Conservation (phyloP, 2,113 vertebrate genomes). For the Puntigrus tetrazona region DNA sequence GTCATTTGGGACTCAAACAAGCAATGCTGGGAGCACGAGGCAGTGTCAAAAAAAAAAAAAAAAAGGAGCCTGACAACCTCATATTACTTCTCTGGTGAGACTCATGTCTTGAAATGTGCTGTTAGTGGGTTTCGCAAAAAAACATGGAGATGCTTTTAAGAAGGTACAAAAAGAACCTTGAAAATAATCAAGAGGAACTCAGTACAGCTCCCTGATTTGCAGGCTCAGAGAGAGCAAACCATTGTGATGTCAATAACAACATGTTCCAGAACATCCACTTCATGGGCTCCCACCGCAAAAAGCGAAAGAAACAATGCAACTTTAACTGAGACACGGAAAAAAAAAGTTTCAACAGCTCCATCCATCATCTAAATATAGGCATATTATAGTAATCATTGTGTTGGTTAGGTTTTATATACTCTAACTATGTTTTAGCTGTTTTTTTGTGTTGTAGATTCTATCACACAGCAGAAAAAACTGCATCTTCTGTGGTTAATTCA, state of each 20-base stretch:
- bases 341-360: not conserved
- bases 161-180: not conserved
- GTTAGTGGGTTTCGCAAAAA: not conserved
- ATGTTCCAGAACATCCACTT: not conserved
- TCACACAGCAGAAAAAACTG: constrained; percentile 10
- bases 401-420: too few species aligned
- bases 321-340: not conserved
- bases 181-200: not conserved
- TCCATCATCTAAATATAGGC: not conserved
- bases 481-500: not conserved
- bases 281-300: not conserved
- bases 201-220: not conserved
- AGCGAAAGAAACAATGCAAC: not conserved
- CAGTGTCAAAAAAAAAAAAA: not conserved
- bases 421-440: too few species aligned
- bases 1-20: not conserved
- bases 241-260: not conserved
- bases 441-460: not conserved
- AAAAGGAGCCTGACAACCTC: not conserved
- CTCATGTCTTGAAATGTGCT: not conserved
- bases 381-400: too few species aligned
- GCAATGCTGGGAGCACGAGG: not conserved
- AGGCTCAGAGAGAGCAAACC: not conserved
- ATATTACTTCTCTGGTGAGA: not conserved
- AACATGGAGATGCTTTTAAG: not conserved